Base-by-base conservation (phyloP, 2,797 vertebrate species). In the Adelosebastes latens region DNA sequence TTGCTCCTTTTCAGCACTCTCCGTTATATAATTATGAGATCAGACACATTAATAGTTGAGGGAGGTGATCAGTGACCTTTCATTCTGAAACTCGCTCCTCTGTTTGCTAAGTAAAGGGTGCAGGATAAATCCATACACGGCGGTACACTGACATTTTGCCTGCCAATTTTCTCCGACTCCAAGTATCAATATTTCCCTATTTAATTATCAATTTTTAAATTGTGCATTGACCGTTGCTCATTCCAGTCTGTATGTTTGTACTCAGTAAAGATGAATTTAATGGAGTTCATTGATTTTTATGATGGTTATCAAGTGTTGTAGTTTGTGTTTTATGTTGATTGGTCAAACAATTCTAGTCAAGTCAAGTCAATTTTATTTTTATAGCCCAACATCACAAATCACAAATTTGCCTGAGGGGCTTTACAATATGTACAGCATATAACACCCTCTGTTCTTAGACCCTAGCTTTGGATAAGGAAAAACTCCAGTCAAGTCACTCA, bases 31-130 rank as follows among this genome's bases (percentile, higher is more conserved):
- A 84, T 85, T 62, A 55, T 74, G 66, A 84, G 69, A 65, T 87
- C 76, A 77, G 62, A 67, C 61, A 31, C 25, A 60, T 83, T 82
- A 74, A 53, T 65, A 83, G 69, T 58, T 64, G 42, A 69, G 42
- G 65, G 80, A 69, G 36, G 68, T 71, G 29, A 84, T 87, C 42
- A 52, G 49, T 84, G 81, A 89, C 76, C 77, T 89, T 89, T 85
- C 60, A 34, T 20, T 79, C 31, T 80, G 42, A 82, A 80, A 72
- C 55, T 66, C 29, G 2, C 66, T 72, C 18, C 49, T 70, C 34
- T 74, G 68, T 85, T 83, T 87, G 84, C 55, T 16, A 16, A 70
- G 77, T 56, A 67, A 67, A 77, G 53, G 46, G 46, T 49, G 18
- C 36, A 4, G 36, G 62, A 83, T 63, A 69, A 82, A 79, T 87